Evolutionary conservation across 2,113 vertebrate species (phyloP), one percentile per base, ranked within the genome.

Genomic region (Pelecanoides urinatrix): DNA sequence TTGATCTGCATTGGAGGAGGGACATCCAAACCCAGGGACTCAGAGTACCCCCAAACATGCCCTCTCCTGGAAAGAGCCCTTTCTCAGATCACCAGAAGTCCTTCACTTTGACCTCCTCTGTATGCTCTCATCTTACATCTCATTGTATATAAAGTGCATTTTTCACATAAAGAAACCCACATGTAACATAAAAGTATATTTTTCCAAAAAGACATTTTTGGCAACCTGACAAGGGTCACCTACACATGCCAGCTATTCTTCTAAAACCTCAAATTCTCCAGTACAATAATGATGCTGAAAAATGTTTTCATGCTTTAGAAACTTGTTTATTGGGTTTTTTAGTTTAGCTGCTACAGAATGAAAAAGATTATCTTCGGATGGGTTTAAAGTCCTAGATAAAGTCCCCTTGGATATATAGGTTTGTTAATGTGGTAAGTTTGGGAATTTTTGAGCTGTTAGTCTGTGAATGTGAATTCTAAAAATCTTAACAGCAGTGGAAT

Each of bases 201-300:
- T 93, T 94, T 50, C 74, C 38, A 68, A 42, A 83, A 88, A 81
- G 78, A 84, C 13, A 6, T 78, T 95, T 97, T 85, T 92, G 83
- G 34, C 59, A 80, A 59, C 13, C 40, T 78, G 94, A 68, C 67
- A 91, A 81, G 93, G 95, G 92, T 93, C 79, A 72, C 9, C 88
- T 67, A 11, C 10, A 13, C n/a, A 9, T 14, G 13, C 42, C 29
- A 67, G 72, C 38, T 80, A 7, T 20, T 86, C 62, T 67, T 84
- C 71, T 52, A 78, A 86, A 94, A 38, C 16, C 25, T 62, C 27
- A 18, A 21, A 45, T 77, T 93, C 36, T 92, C 63, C 15, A 5
- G 12, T 34, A 13, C 15, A 26, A 9, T 68, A 83, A 86, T 44
- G 52, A 77, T 91, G 63, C 44, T 67, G 79, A 76, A 66, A 47